phyloP scores from a whole-genome alignment of 2,888 invertebrate species.

The Tachystola acroxantha region DNA sequence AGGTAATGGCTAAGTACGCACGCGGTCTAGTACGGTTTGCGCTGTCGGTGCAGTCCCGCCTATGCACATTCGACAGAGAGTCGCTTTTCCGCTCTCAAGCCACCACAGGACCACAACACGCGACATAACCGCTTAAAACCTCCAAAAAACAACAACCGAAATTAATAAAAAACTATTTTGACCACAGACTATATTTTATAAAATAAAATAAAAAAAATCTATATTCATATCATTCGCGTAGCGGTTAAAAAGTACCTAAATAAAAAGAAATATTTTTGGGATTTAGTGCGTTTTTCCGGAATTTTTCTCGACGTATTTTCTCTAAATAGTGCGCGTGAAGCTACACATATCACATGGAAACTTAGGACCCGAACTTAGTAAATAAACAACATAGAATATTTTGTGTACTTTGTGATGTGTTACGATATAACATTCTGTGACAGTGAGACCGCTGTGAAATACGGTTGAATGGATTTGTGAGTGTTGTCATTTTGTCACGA shows the following conservation, averaged over 20 bases:
- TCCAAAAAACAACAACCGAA: conserved; percentile 51
- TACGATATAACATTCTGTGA: conserved; percentile 52
- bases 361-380: conserved; percentile 68
- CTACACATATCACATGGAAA: conserved; percentile 74
- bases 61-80: conserved; percentile 75
- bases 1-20: conserved; percentile 79
- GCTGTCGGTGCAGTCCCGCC: conserved; percentile 76
- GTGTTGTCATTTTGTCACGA: conserved; percentile 40
- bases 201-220: conserved; percentile 38
- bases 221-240: conserved; percentile 67
- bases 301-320: conserved; percentile 31
- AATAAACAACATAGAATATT: conserved; percentile 47
- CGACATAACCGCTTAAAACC: conserved; percentile 66
- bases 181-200: conserved; percentile 66
- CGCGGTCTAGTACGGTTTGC: conserved; percentile 76
- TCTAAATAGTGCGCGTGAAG: conserved; percentile 53
- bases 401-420: conserved; percentile 68
- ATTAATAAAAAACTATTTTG: conserved; percentile 45
- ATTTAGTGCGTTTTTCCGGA: conserved; percentile 57
- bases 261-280: conserved; percentile 60
- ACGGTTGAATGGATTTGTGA: conserved; percentile 57
- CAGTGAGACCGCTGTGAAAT: conserved; percentile 55
- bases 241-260: conserved; percentile 27
- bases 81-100: conserved; percentile 60
- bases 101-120: conserved; percentile 61